Evolutionary conservation across 2,797 vertebrate species (phyloP), one percentile per base, ranked within the genome.

Genomic region (Agapornis canus): DNA sequence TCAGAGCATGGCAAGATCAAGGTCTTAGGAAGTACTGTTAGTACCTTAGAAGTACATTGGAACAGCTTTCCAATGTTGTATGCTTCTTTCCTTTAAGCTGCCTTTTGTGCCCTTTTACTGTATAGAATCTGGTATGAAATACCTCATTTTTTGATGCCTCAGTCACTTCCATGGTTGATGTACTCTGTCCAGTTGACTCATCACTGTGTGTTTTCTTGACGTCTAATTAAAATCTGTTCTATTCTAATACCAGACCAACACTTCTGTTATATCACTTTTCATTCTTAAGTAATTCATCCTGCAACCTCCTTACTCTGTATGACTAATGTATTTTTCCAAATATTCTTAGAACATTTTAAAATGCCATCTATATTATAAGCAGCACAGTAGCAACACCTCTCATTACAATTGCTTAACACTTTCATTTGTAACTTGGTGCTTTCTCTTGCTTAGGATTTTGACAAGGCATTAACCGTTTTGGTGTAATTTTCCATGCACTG

Each of bases 321-420:
- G 96, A 97, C 91, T 97, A 95, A 96, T 76, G 85, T 93, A 86
- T 93, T 95, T 92, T 90, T 95, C 92, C 75, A 94, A 93, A 94
- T 95, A 96, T 94, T 95, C 95, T 97, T 96, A 92, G 95, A 91
- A 94, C 66, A 35, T 77, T 95, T 94, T 86, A 94, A 96, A 96
- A 95, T 96, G 95, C 35, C 89, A 76, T 91, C 85, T 92, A 86
- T 96, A 90, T 96, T 96, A 95, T 90, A 90, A 88, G 95, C 71
- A 81, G 70, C 73, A 80, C 70, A 80, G 92, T 83, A 89, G 82
- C 80, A 79, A 47, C 86, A 63, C 43, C 51, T 88, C 87, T 91
- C 35, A 63, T 88, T 90, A 88, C 73, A 91, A 66, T 91, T 94
- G 76, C 79, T 91, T 92, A 91, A 40, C 0, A 1, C 77, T 94